phyloP scores from a whole-genome alignment of 2,888 invertebrate genomes.

The Eurytoma californica region DNA sequence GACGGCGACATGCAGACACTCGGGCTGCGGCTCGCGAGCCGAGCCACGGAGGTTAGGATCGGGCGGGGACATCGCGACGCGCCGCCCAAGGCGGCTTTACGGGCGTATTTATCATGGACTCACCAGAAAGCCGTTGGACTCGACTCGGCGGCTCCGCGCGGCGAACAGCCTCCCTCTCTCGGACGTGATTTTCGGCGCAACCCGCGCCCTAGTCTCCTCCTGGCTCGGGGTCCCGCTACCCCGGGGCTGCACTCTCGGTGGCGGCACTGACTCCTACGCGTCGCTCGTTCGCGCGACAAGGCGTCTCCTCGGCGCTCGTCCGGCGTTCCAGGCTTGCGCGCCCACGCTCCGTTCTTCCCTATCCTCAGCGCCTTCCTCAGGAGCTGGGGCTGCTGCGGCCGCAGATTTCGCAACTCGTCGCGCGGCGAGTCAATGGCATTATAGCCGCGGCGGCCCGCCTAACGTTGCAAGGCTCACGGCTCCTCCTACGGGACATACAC shows the following conservation, averaged over 20 bases:
- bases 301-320: not conserved
- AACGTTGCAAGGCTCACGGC: slow-evolving; percentile 34
- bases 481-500: slow-evolving; percentile 37
- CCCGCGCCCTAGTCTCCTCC: not conserved
- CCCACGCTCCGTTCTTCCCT: not conserved
- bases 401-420: not conserved
- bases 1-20: too few relatives aligned
- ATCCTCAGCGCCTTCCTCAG: slow-evolving; percentile 27
- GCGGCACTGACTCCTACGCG: not conserved
- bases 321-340: slow-evolving; percentile 8
- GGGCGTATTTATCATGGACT: slow-evolving; percentile 7
- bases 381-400: slow-evolving; percentile 14
- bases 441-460: slow-evolving; percentile 40
- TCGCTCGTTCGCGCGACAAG: not conserved
- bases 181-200: not conserved
- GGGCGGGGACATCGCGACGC: not conserved
- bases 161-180: slow-evolving; percentile 51
- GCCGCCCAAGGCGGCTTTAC: not conserved
- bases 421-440: slow-evolving; percentile 45
- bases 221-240: not conserved
- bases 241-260: slow-evolving; percentile 6
- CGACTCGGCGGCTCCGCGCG: slow-evolving; percentile 42
- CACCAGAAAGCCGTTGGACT: slow-evolving; percentile 49
- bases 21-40: not conserved
- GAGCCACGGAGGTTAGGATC: slow-evolving; percentile 7